Evolutionary conservation across 1,140 invertebrate species (phyloP), one percentile per base, ranked within the genome.

Genomic region (Caenorhabditis briggsae): DNA sequence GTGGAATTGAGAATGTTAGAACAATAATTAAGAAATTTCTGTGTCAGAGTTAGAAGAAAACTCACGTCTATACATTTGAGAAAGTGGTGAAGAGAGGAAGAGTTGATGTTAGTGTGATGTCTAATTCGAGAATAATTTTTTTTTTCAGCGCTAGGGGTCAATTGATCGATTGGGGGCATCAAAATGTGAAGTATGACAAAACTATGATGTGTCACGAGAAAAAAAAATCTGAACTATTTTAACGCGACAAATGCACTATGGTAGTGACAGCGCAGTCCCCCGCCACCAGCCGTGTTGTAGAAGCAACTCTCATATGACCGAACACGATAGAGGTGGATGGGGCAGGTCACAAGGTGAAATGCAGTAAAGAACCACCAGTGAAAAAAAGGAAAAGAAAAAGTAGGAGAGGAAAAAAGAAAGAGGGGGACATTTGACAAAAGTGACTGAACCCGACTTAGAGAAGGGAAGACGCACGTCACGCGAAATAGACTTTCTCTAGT

Each of bases 281-380:
- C 18, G 18, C 41, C 41, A 5, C 14, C 33, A 33, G 33, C 33
- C 33, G 33, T 33, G 33, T 33, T 46, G 41, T 70, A 70, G 33
- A 70, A 70, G 64, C 64, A 70, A 70, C 56, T 53, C 64, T 70
- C 70, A 78, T 78, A 78, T 78, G 70, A 78, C 70, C 70, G 70
- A 78, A 78, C 70, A 78, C 70, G 70, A 78, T 18, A 14, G 41
- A 46, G n/a, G n/a, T n/a, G 16, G 43, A 20, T 23, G 46, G 12
- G 70, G 70, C 70, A 78, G 70, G 70, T 78, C 70, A 78, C 70
- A 50, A 78, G 70, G 70, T 78, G 70, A 78, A 78, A 78, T 78
- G 70, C 46, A 78, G 70, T 78, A 78, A 78, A 78, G 70, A 78
- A 78, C 70, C 70, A 78, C 70, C 70, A 78, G 43, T 23, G 46